Percentiles rank a stretch among this genome's conserved stretches.
These are phyloP conservation scores for Brachyrhaphis roseni DNA, from an alignment of 2,797 vertebrate species.

Conservation along the genomic window DNA sequence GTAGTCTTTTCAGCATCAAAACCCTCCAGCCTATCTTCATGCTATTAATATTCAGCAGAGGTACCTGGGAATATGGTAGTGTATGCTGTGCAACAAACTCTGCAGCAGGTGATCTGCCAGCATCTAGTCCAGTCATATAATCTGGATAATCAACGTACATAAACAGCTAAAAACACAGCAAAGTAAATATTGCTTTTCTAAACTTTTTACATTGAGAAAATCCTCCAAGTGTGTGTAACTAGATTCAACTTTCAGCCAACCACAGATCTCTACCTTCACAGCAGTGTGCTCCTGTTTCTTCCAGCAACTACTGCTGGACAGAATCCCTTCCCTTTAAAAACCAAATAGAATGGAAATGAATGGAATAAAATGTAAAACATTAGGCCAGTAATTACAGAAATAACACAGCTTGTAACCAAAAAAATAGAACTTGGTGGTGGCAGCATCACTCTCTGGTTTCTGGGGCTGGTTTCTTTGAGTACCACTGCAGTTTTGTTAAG, in stretches of 20 bases:
- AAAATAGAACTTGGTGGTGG: not conserved
- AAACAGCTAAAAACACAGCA: not conserved
- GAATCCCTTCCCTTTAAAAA: not conserved
- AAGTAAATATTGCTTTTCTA: not conserved
- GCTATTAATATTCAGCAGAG: constrained; percentile 10
- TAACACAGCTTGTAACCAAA: not conserved
- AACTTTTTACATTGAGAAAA: not conserved
- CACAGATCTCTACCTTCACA: constrained; percentile 1
- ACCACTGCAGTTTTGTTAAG: not conserved
- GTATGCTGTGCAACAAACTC: not conserved
- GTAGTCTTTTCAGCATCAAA: not conserved
- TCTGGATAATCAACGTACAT: not conserved
- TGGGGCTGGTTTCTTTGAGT: not conserved
- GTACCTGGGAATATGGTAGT: not conserved
- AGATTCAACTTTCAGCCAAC: constrained; percentile 15
- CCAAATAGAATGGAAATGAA: too few relatives aligned
- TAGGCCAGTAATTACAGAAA: not conserved
- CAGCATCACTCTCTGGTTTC: not conserved
- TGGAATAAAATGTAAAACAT: not conserved
- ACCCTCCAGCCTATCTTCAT: not conserved
- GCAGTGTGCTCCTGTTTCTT: not conserved
- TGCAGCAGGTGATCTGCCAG: not conserved
- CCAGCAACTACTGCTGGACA: not conserved
- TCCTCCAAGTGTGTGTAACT: not conserved
- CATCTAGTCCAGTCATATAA: not conserved